Conservation (phyloP, 2,113 vertebrate species). For the Equus quagga region DNA sequence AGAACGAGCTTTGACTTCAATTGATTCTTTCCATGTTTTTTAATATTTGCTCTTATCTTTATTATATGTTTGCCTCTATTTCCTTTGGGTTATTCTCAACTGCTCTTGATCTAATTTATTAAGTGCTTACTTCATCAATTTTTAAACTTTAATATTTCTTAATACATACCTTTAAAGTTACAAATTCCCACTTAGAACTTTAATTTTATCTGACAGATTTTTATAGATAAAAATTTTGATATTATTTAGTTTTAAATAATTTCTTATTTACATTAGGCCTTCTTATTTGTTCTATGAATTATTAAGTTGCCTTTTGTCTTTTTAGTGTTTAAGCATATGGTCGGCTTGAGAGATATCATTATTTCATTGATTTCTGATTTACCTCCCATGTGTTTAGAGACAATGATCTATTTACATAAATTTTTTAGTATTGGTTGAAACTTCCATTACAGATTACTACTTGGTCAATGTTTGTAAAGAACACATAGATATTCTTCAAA, state of each 20-base stretch:
- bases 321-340: background rate
- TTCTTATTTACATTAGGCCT: background rate
- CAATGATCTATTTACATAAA: background rate
- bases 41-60: background rate
- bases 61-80: background rate
- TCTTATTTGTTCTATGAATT: conserved; percentile 23
- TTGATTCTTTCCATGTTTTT: background rate
- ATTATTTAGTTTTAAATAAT: background rate
- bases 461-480: background rate
- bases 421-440: background rate
- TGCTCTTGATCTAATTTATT: background rate
- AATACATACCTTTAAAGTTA: background rate
- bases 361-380: background rate
- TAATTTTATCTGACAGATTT: background rate
- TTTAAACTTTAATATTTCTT: conserved; percentile 32
- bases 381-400: background rate
- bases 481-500: background rate
- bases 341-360: background rate
- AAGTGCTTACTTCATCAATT: background rate
- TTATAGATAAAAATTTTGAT: background rate
- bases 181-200: background rate
- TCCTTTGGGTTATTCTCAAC: background rate
- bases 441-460: background rate
- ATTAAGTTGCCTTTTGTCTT: background rate
- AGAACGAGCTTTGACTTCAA: background rate